Evolutionary conservation across 2,113 vertebrate genomes (phyloP).

Genomic region (Donacobius atricapilla): DNA sequence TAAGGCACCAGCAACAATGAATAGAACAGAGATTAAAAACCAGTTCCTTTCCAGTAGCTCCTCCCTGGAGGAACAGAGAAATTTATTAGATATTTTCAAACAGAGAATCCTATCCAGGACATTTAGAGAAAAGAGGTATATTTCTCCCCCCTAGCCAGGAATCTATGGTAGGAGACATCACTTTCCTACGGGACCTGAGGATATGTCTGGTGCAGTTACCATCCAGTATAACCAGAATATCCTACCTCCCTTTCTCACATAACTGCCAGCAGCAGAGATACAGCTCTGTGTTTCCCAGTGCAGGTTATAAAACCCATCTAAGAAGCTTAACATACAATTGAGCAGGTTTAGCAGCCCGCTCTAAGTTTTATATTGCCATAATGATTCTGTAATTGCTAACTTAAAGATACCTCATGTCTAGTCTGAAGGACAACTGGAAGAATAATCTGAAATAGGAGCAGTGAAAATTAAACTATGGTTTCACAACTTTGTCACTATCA

Average conservation of each 20-base stretch:
- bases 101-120: background rate
- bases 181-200: background rate
- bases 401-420: background rate
- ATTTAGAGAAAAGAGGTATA: background rate
- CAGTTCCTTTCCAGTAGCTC: background rate
- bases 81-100: background rate
- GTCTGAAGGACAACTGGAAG: background rate
- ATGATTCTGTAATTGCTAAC: background rate
- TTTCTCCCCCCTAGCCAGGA: background rate
- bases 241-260: background rate
- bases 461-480: background rate
- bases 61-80: background rate
- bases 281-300: background rate
- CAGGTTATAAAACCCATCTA: background rate
- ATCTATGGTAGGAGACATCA: background rate
- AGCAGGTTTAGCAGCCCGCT: background rate
- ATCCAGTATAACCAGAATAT: background rate
- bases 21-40: constrained; percentile 32
- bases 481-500: background rate
- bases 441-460: background rate
- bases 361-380: background rate
- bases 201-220: background rate
- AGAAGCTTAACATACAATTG: background rate
- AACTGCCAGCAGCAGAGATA: background rate
- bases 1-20: background rate